phyloP scores from a whole-genome alignment of 2,797 vertebrate genomes.

The Clarias pachynema region DNA sequence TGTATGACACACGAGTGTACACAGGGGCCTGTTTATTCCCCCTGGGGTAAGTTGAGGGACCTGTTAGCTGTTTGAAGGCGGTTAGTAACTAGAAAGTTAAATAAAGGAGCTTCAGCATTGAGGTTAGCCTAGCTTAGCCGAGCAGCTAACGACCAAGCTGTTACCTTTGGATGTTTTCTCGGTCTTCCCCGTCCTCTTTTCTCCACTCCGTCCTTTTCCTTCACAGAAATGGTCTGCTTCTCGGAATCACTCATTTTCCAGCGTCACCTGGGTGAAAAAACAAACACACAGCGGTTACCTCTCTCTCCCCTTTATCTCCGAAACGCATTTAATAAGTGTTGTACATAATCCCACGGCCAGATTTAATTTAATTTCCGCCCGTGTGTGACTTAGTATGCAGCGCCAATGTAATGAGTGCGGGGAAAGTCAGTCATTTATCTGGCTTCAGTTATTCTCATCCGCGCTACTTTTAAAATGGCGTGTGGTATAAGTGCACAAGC shows the following conservation, averaged over 20 bases:
- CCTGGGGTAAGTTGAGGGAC: neutral
- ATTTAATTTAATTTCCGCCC: neutral
- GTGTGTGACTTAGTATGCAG: neutral
- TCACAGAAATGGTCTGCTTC: conserved; percentile 50
- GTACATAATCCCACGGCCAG: neutral
- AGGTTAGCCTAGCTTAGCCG: neutral
- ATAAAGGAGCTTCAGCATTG: neutral
- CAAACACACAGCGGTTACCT: neutral
- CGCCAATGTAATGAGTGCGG: neutral
- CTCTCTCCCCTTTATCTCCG: neutral
- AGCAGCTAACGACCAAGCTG: neutral
- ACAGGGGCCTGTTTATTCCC: neutral
- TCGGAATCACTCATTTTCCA: conserved; percentile 58
- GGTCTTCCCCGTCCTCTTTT: conserved; percentile 59
- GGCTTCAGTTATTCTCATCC: neutral
- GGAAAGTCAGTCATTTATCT: neutral
- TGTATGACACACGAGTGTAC: neutral
- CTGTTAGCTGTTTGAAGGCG: neutral
- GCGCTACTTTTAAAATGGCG: conserved; percentile 36
- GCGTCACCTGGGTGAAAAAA: conserved; percentile 16
- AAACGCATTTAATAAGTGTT: neutral
- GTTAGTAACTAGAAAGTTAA: conserved; percentile 13
- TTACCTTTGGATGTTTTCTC: conserved; percentile 57
- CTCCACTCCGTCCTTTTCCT: conserved; percentile 56
- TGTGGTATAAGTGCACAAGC: conserved; percentile 2